Evolutionary conservation across 2,113 vertebrate genomes (phyloP).

Genomic region (Prietella phreatophila): DNA sequence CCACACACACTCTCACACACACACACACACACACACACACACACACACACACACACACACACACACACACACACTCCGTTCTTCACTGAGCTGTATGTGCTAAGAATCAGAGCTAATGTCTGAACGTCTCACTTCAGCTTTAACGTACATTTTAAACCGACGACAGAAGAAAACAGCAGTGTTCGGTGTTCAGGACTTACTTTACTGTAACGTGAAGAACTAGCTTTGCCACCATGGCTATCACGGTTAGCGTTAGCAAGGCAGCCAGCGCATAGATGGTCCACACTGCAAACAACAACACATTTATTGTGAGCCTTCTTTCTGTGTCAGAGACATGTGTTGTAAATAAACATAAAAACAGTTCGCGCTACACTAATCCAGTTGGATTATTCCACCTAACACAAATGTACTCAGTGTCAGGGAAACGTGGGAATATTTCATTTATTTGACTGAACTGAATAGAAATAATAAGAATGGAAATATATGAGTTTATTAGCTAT

Average conservation of each 20-base stretch:
- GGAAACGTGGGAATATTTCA: background rate
- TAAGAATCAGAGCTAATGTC: background rate
- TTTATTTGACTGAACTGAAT: background rate
- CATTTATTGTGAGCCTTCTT: background rate
- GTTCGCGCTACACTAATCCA: background rate
- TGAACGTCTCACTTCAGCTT: background rate
- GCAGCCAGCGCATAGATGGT: slow-evolving; percentile 90
- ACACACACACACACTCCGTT: background rate
- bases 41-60: too few species aligned
- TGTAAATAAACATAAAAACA: background rate
- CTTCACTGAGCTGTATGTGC: background rate
- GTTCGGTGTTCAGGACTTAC: slow-evolving; percentile 72
- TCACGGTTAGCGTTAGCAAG: slow-evolving; percentile 85
- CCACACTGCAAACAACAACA: slow-evolving; percentile 77
- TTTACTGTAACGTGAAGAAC: slow-evolving; percentile 89
- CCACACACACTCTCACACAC: too few species aligned
- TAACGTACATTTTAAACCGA: background rate
- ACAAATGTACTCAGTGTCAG: background rate
- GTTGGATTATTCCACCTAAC: background rate
- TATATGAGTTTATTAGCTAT: background rate
- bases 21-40: too few species aligned
- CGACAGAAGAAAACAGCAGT: background rate
- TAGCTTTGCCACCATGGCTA: slow-evolving; percentile 87
- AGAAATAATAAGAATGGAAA: background rate
- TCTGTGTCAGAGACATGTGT: background rate